Evolutionary conservation across 2,113 vertebrate species (phyloP), one percentile per base, ranked within the genome.

Genomic region (Zootoca vivipara): DNA sequence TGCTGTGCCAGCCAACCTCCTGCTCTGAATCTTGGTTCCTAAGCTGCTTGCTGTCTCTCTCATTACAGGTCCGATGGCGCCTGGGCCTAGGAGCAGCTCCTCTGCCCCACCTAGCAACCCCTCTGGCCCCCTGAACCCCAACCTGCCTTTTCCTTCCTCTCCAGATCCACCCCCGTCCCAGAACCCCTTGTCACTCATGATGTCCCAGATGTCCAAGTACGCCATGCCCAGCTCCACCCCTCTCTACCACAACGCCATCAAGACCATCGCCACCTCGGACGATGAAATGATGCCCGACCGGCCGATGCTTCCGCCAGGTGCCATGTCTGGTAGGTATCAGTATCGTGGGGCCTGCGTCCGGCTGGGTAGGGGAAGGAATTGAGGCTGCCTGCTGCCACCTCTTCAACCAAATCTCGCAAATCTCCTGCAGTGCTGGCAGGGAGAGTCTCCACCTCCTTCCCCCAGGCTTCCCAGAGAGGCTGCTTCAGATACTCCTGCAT

Each of bases 131-230:
- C 95, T 98, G 96, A 98, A 98, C 94, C 97, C 98, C 83, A 98
- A 96, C 93, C 97, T 98, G 94, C 97, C 98, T 82, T 98, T 98
- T 93, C 98, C 97, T 33, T 98, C 98, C 62, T 98, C 98, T 88
- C 97, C 98, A 64, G 98, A 98, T 89, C 97, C 96, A 80, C 93
- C 97, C 26, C 97, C 98, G 22, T 97, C 98, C 87, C 98, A 98
- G 97, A 99, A 99, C 92, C 99, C 99, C 52, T 95, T 99, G 86
- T 99, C 99, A 1, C 96, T 99, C 87, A 99, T 99, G 96, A 99
- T 99, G 98, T 98, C 98, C 62, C 99, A 99, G 97, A 99, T 99
- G 99, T 99, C 99, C 92, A 99, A 99, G 95, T 99, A 99, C 1
- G 99, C 99, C 91, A 98, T 99, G 98, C 98, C 99, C 89, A 99